phyloP scores from a whole-genome alignment of 2,888 invertebrate genomes.

The Diabrotica balteata region DNA sequence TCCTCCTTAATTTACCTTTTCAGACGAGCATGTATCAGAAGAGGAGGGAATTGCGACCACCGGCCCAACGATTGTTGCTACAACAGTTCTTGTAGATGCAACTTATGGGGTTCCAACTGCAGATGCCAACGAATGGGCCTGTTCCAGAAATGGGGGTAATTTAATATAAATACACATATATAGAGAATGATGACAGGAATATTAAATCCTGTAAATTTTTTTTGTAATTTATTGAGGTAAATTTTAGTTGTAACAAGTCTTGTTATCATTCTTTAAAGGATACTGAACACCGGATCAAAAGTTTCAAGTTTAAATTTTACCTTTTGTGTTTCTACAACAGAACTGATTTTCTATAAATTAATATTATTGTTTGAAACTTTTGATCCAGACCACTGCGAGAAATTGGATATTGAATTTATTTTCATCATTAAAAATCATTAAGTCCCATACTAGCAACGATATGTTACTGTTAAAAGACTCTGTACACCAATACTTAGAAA shows the following conservation, averaged over 20 bases:
- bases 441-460: slow-evolving; percentile 19
- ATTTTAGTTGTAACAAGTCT: not conserved
- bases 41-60: slow-evolving; percentile 85
- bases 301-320: slow-evolving; percentile 30
- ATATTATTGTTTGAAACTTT: slow-evolving; percentile 34
- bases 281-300: slow-evolving; percentile 21
- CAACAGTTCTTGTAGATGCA: slow-evolving; percentile 86
- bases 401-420: slow-evolving; percentile 35
- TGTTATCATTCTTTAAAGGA: slow-evolving; percentile 14
- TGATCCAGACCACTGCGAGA: slow-evolving; percentile 37
- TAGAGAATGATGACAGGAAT: slow-evolving; percentile 30
- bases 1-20: slow-evolving; percentile 84
- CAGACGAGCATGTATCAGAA: slow-evolving; percentile 82
- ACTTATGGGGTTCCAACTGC: slow-evolving; percentile 89
- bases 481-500: no score
- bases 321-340: slow-evolving; percentile 32
- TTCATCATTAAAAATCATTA: slow-evolving; percentile 10
- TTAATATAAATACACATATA: slow-evolving; percentile 43
- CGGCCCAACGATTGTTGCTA: slow-evolving; percentile 86
- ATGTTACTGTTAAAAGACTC: not conserved
- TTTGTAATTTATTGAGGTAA: slow-evolving; percentile 4
- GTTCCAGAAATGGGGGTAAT: slow-evolving; percentile 86
- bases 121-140: slow-evolving; percentile 87
- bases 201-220: slow-evolving; percentile 7
- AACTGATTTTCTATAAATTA: slow-evolving; percentile 41